Evolutionary conservation across 2,113 vertebrate species (phyloP), one percentile per base, ranked within the genome.

Genomic region (Panthera tigris): DNA sequence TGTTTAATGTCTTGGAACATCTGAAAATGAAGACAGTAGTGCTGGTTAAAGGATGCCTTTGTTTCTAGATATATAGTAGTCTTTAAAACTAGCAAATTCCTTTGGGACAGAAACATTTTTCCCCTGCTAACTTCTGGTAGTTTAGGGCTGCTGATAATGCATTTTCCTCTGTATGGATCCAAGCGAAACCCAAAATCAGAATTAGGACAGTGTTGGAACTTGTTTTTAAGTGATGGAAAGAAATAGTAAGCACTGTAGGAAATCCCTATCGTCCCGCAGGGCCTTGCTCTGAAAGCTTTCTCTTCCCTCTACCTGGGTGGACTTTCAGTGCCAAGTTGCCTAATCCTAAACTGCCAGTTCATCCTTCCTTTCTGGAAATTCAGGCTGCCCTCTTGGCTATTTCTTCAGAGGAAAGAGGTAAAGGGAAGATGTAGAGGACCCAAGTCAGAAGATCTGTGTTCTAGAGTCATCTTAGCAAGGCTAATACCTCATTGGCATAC

Each of bases 111-210:
- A 82, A 94, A 69, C 48, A 45, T 74, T 52, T 68, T 31, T 25
- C 27, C n/a, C n/a, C 2, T 76, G 21, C 33, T 92, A 57, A n/a
- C 81, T 92, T 96, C 79, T 93, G 86, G 63, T 63, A 23, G 39
- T 82, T 52, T 92, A 31, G 41, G 14, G 55, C 18, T 81, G 45
- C 68, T 2, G 36, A 29, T 66, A 39, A 81, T 76, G 71, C 52
- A 55, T 84, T 39, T 94, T 86, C 55, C 21, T 83, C 29, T 48
- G 21, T n/a, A n/a, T 95, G 18, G 65, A 92, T 79, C n/a, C 88
- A 88, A 93, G 73, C 48, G 93, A 91, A 94, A 87, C 39, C n/a
- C 31, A 68, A 92, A 87, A 96, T 91, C 94, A 80, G 89, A 94
- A 87, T 27, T 76, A 78, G 74, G 81, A 95, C 93, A 83, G 0